phyloP scores from a whole-genome alignment of 2,888 invertebrate genomes.

The Rapana venosa region DNA sequence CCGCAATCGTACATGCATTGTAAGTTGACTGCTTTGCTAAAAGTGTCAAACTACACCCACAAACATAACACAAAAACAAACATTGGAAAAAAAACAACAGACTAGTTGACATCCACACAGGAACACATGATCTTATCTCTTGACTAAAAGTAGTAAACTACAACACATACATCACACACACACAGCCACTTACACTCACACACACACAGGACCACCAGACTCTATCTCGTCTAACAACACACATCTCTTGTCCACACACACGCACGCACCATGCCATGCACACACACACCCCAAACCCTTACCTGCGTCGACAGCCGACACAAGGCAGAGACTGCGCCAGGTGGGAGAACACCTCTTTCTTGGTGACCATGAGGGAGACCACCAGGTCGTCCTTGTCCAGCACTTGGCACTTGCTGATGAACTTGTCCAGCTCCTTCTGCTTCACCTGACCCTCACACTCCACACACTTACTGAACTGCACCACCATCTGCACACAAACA shows the following conservation, averaged over 20 bases:
- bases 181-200: too few species aligned
- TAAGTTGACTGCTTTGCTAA: too few species aligned
- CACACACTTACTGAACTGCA: constrained; percentile 92
- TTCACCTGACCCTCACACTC: constrained; percentile 85
- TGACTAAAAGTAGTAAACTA: too few species aligned
- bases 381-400: constrained; percentile 88
- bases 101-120: too few species aligned
- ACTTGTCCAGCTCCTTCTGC: constrained; percentile 89
- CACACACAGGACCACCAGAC: not conserved
- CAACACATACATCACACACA: too few species aligned
- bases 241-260: not conserved
- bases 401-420: constrained; percentile 88
- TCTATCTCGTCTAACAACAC: too few species aligned
- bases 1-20: too few species aligned
- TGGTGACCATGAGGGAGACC: constrained; percentile 89
- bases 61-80: too few species aligned
- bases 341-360: constrained; percentile 89
- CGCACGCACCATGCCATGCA: not conserved
- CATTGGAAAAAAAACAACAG: too few species aligned
- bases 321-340: constrained; percentile 94
- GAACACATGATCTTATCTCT: too few species aligned
- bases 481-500: constrained; percentile 86
- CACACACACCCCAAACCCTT: constrained; percentile 58
- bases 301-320: constrained; percentile 95
- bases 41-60: too few species aligned